Evolutionary conservation across 2,797 vertebrate genomes (phyloP).

Genomic region (Microtus californicus): DNA sequence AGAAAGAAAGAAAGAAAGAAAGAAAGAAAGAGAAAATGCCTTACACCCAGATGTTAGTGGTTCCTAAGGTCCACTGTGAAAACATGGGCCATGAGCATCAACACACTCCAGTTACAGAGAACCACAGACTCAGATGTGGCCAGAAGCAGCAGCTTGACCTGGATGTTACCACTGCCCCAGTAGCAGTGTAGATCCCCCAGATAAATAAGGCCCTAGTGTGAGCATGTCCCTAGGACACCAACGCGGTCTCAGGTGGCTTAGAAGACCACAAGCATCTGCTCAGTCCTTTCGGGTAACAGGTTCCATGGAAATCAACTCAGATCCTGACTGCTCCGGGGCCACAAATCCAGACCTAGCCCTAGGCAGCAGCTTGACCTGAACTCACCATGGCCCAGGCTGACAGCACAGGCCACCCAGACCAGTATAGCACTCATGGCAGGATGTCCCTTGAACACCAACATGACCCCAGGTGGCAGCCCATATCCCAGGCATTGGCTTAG

Average conservation of each 20-base stretch:
- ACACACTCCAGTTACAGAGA: not conserved
- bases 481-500: not conserved
- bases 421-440: not conserved
- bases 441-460: not conserved
- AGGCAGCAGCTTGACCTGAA: not conserved
- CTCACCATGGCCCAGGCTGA: not conserved
- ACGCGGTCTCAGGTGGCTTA: not conserved
- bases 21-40: not conserved
- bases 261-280: not conserved
- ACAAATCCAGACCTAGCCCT: not conserved
- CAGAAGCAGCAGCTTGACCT: not conserved
- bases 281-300: not conserved
- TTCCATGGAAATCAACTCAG: not conserved
- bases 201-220: not conserved
- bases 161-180: not conserved
- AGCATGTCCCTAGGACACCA: not conserved
- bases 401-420: not conserved
- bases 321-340: not conserved
- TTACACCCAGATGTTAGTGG: not conserved
- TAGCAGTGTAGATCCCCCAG: accelerated
- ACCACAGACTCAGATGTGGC: not conserved
- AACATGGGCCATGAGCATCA: not conserved
- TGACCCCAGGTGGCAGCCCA: accelerated
- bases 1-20: too few species aligned
- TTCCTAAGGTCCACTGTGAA: not conserved